Conservation (phyloP, 2,888 invertebrate species). For the Brenthis ino region DNA sequence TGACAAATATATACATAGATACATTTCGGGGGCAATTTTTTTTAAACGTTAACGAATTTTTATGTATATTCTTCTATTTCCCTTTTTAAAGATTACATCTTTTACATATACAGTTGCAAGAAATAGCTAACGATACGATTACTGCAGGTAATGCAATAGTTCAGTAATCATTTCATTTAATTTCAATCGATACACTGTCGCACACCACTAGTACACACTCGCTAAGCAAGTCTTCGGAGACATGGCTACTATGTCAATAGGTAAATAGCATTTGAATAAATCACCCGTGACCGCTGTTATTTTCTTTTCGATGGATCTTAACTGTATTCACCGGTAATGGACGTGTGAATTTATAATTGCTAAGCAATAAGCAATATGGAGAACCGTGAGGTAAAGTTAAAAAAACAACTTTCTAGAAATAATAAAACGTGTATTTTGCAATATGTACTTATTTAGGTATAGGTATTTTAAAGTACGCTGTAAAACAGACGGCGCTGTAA, state of each 20-base stretch:
- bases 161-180: not conserved
- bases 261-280: conserved; percentile 69
- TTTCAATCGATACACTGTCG: conserved; percentile 4
- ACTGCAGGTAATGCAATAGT: too few species aligned
- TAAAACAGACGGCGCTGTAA: conserved; percentile 32
- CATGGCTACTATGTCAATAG: conserved; percentile 61
- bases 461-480: conserved; percentile 26
- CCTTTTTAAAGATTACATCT: not conserved
- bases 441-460: conserved; percentile 34
- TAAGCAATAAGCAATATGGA: conserved; percentile 43
- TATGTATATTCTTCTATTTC: too few species aligned
- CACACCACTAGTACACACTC: conserved; percentile 1
- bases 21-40: too few species aligned
- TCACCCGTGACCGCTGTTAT: conserved; percentile 60
- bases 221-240: conserved; percentile 45
- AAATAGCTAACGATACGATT: too few species aligned
- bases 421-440: conserved; percentile 35
- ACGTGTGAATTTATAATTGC: conserved; percentile 67
- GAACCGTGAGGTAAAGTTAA: conserved; percentile 22
- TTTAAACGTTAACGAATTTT: too few species aligned
- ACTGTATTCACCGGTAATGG: conserved; percentile 63
- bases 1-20: too few species aligned
- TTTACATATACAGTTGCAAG: not conserved
- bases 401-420: conserved; percentile 40
- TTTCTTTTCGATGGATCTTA: conserved; percentile 64